Percentiles rank a stretch among this genome's conserved stretches.
These are phyloP conservation scores for Branchipolynoe longqiensis DNA, from an alignment of 2,888 invertebrate species.

Conservation along the genomic window DNA sequence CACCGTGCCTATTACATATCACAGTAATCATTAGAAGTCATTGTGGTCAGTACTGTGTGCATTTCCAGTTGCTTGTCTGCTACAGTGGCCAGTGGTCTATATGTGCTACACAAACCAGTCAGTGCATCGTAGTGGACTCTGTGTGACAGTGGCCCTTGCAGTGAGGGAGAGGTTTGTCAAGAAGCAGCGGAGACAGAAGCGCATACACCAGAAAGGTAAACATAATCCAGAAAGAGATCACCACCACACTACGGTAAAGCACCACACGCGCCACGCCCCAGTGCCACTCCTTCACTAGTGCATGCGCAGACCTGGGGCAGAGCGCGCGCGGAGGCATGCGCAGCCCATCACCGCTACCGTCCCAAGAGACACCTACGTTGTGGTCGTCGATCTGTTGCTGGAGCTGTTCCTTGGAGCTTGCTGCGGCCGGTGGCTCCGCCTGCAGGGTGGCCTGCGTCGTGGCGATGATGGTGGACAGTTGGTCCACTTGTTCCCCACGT, in stretches of 20 bases:
- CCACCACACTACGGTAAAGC: constrained; percentile 30
- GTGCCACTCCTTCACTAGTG: constrained; percentile 7
- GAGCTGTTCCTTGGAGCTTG: constrained; percentile 70
- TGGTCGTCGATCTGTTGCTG: constrained; percentile 71
- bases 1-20: too few relatives aligned
- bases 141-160: neutral
- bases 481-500: constrained; percentile 73
- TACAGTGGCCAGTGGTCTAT: too few relatives aligned
- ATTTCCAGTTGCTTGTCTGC: too few relatives aligned
- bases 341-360: neutral
- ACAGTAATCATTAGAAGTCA: too few relatives aligned
- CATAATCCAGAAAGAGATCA: constrained; percentile 2
- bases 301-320: constrained; percentile 14
- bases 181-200: neutral
- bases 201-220: constrained; percentile 13
- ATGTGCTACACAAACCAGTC: too few relatives aligned
- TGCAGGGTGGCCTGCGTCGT: constrained; percentile 74
- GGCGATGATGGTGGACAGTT: constrained; percentile 71
- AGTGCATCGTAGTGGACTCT: too few relatives aligned
- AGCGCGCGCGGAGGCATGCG: neutral
- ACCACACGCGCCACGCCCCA: constrained; percentile 39
- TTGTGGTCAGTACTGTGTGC: too few relatives aligned
- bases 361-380: constrained; percentile 60
- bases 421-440: constrained; percentile 58
- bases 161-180: neutral